Percentiles rank a stretch among this genome's conserved stretches.
These are phyloP conservation scores for Micrasema longulum DNA, from an alignment of 1,140 invertebrate genomes.

Conservation along the genomic window DNA sequence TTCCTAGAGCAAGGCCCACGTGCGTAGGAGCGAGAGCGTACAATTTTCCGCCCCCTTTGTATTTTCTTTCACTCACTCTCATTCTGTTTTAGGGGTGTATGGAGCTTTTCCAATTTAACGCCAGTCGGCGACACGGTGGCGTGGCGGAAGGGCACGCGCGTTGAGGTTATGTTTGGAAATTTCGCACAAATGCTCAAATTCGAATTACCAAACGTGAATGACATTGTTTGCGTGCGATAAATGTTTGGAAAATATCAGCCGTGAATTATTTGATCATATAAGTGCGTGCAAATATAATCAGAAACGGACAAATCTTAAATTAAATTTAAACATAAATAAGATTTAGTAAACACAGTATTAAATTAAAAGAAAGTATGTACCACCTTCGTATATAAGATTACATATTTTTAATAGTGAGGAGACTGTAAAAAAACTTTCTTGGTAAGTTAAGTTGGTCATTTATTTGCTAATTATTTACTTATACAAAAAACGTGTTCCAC, in stretches of 20 bases:
- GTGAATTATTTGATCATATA: too few species aligned
- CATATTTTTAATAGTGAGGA: too few species aligned
- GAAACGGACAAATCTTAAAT: too few species aligned
- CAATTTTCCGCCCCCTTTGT: slow-evolving; percentile 33
- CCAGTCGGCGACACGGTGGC: slow-evolving; percentile 50
- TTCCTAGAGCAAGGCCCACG: slow-evolving; percentile 16
- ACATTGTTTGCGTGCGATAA: neutral
- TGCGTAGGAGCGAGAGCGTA: slow-evolving; percentile 20
- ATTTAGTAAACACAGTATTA: too few species aligned
- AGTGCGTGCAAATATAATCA: too few species aligned
- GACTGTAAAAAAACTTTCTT: too few species aligned
- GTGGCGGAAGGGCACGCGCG: slow-evolving; percentile 21
- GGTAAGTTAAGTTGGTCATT: too few species aligned
- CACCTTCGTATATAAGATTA: too few species aligned
- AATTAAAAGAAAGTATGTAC: too few species aligned
- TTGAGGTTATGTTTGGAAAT: slow-evolving; percentile 40
- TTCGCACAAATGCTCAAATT: neutral
- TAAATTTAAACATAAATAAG: too few species aligned
- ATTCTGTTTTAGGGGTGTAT: neutral
- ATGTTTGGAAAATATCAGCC: neutral
- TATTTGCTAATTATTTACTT: too few species aligned
- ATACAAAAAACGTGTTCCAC: too few species aligned
- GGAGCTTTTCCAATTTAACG: slow-evolving; percentile 31
- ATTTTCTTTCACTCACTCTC: slow-evolving; percentile 7
- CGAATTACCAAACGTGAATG: neutral